Evolutionary conservation across 64 coral and sea anemone species (phyloP), one percentile per base, ranked within the genome.

Genomic region (Stichodactyla mertensii): DNA sequence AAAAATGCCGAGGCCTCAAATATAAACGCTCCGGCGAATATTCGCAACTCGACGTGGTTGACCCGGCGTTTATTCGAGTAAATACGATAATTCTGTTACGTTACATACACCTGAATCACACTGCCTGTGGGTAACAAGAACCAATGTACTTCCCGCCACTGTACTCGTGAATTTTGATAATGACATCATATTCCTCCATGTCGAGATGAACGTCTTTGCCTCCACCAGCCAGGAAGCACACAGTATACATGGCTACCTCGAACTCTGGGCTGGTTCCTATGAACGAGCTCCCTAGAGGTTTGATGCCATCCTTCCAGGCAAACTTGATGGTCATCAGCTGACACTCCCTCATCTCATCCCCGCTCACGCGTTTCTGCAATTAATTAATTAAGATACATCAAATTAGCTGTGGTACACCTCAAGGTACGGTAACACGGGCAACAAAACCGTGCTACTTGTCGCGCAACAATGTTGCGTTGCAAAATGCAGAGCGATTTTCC

Each of bases 191-290:
- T 54, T 96, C 94, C 23, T 93, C 94, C 19, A 96, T 54, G 31
- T 96, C 94, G 10, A 96, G 79, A 51, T 90, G 88, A 10, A 99
- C 93, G 61, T 99, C 97, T 12, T 93, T 45, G 3, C 88, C 91
- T 22, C 77, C 56, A 5, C 93, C 93, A 19, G 93, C 88, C 61
- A 99, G 27, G 70, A 95, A 99, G 82, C 97, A 99, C 4, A 99
- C 90, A 0, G 97, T 99, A 52, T 99, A 99, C n/a, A 99, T 79
- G 11, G 97, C 97, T 51, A 99, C 62, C 62, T 99, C 97, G 77
- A 99, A 99, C 78, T 99, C 97, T 14, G 97, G 97, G 45, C 97
- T 99, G 8, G 97, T 99, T 24, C 97, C 97, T 51, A 99, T 99
- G 56, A 99, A 99, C 6, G 88, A 88, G 57, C 97, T 99, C 3